phyloP scores from a whole-genome alignment of 1,140 invertebrate species.

The Conopomorpha cramerella region DNA sequence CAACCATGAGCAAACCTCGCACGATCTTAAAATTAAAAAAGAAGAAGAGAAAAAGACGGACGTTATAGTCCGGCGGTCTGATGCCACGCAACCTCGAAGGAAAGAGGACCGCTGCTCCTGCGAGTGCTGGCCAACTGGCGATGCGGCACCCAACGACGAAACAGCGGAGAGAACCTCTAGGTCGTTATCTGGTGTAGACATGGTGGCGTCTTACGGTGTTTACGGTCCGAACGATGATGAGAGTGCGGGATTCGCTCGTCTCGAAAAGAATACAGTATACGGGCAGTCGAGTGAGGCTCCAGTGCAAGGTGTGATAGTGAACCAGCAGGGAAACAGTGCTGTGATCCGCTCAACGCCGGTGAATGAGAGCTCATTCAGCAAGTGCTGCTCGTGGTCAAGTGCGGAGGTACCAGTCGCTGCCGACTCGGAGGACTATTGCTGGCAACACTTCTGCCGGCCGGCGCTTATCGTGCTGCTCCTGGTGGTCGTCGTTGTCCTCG shows the following conservation, averaged over 20 bases:
- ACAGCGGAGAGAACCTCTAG: slow-evolving; percentile 5
- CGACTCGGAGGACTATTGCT: slow-evolving; percentile 3
- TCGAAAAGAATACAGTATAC: slow-evolving; percentile 11
- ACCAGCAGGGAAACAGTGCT: slow-evolving; percentile 14
- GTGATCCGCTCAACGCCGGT: slow-evolving; percentile 11
- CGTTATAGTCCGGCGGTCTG: slow-evolving; percentile 5
- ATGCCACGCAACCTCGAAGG: slow-evolving; percentile 6
- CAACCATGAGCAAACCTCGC: slow-evolving; percentile 11
- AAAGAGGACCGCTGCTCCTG: slow-evolving; percentile 17
- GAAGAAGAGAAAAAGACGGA: slow-evolving; percentile 5
- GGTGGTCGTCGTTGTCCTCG: neutral
- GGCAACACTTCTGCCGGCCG: neutral
- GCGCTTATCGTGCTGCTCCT: neutral
- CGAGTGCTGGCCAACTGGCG: slow-evolving; percentile 15
- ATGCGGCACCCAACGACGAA: slow-evolving; percentile 4
- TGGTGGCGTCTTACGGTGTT: slow-evolving; percentile 17
- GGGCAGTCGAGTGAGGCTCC: slow-evolving; percentile 5
- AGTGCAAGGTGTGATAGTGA: slow-evolving; percentile 13
- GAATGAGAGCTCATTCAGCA: too few relatives aligned
- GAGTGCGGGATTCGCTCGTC: slow-evolving; percentile 12
- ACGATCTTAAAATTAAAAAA: slow-evolving; percentile 10
- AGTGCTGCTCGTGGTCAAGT: neutral
- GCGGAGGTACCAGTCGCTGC: neutral
- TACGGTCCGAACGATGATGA: slow-evolving; percentile 16
- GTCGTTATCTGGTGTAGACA: slow-evolving; percentile 14